phyloP scores from a whole-genome alignment of 2,113 vertebrate species.

The Sorex fumeus region DNA sequence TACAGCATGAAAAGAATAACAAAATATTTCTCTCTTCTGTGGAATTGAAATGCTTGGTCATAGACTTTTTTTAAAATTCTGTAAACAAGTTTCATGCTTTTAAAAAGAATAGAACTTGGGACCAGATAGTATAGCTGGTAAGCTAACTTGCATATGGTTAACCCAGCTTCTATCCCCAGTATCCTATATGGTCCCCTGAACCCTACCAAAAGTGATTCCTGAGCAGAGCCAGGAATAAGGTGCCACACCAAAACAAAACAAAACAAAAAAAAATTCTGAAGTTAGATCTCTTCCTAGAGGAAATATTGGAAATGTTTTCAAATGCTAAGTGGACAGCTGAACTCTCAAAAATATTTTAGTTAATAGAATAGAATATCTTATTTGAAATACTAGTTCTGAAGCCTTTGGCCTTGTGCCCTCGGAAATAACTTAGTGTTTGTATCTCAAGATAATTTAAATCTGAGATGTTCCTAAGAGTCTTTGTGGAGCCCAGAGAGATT shows the following conservation, averaged over 20 bases:
- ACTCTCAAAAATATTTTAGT: constrained; percentile 44
- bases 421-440: neutral
- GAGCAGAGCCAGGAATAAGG: no score
- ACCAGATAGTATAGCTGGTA: no score
- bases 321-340: constrained; percentile 14
- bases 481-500: neutral
- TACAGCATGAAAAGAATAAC: neutral
- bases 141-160: no score
- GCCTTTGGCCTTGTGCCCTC: constrained; percentile 13
- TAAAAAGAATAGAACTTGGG: constrained; percentile 8
- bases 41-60: neutral
- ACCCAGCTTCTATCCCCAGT: no score
- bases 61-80: neutral
- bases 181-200: no score
- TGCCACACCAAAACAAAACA: no score
- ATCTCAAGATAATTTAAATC: constrained; percentile 7
- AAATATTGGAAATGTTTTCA: constrained; percentile 59
- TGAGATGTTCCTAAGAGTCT: neutral
- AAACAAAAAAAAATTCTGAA: no score
- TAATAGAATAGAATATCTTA: neutral
- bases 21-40: constrained; percentile 32
- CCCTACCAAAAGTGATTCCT: no score
- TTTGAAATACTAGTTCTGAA: neutral
- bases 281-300: neutral
- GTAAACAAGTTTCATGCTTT: constrained; percentile 22